These are phyloP conservation scores for Geodia barretti DNA, from an alignment of 37 sponge, comb jelly and placozoan genomes.

Conservation along the genomic window DNA sequence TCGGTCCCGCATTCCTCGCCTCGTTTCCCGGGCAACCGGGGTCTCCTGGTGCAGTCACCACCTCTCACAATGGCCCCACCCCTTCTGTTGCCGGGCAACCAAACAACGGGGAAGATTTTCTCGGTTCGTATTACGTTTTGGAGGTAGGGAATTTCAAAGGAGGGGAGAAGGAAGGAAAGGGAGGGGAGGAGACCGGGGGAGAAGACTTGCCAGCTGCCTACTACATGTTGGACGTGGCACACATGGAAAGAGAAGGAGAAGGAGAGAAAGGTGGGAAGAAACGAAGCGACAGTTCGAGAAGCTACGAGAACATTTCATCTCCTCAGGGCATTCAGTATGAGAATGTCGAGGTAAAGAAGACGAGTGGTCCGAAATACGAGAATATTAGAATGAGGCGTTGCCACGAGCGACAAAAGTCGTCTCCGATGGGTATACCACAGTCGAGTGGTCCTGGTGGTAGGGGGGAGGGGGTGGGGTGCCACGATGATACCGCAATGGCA, in stretches of 20 bases:
- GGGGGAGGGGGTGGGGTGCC: background rate
- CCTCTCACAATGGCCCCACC: background rate
- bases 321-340: background rate
- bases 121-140: constrained; percentile 48
- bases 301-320: background rate
- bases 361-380: background rate
- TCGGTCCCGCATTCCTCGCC: background rate
- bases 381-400: background rate
- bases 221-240: constrained; percentile 22
- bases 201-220: constrained; percentile 3
- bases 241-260: background rate
- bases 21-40: background rate
- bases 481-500: constrained; percentile 2
- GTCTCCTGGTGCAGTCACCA: background rate
- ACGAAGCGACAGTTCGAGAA: background rate
- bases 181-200: background rate
- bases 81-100: background rate
- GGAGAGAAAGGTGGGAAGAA: background rate
- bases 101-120: background rate
- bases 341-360: background rate
- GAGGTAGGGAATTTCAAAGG: constrained; percentile 57
- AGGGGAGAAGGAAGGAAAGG: background rate
- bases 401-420: background rate
- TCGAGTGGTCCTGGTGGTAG: background rate
- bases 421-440: constrained; percentile 2